Conservation (phyloP, 2,888 invertebrate genomes). For the Drosophila lacicola region DNA sequence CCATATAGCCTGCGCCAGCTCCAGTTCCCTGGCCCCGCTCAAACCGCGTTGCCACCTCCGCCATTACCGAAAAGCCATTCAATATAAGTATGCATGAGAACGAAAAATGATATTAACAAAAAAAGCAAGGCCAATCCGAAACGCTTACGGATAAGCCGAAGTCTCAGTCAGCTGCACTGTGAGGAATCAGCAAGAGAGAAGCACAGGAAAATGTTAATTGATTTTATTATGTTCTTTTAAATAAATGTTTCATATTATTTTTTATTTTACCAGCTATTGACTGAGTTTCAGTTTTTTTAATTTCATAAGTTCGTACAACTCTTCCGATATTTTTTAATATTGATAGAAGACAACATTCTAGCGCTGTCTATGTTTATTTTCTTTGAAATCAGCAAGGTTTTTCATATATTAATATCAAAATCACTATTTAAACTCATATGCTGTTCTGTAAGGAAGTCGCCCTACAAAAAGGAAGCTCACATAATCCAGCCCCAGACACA, state of each 20-base stretch:
- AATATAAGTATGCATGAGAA: conserved; percentile 57
- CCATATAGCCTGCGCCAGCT: conserved; percentile 7
- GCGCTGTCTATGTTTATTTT: too few relatives aligned
- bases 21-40: neutral
- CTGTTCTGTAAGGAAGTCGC: conserved; percentile 5
- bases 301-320: too few relatives aligned
- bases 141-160: conserved; percentile 28
- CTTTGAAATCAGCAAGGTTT: too few relatives aligned
- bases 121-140: conserved; percentile 23
- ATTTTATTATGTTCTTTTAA: too few relatives aligned
- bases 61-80: conserved; percentile 70
- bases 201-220: too few relatives aligned
- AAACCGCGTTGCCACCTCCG: conserved; percentile 31
- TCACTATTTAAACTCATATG: conserved; percentile 6
- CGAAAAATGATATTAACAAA: conserved; percentile 70
- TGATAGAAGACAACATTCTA: too few relatives aligned
- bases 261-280: too few relatives aligned
- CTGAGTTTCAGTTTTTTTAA: too few relatives aligned
- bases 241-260: neutral
- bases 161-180: conserved; percentile 29
- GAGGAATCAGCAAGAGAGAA: too few relatives aligned
- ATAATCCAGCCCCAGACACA: conserved; percentile 49
- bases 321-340: too few relatives aligned
- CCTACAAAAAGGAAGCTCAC: conserved; percentile 25
- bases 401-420: neutral